A percentile compares a stretch with the other conserved stretches of the same genome.
Conservation (phyloP, 2,888 invertebrate species). For the Tinea trinotella region DNA sequence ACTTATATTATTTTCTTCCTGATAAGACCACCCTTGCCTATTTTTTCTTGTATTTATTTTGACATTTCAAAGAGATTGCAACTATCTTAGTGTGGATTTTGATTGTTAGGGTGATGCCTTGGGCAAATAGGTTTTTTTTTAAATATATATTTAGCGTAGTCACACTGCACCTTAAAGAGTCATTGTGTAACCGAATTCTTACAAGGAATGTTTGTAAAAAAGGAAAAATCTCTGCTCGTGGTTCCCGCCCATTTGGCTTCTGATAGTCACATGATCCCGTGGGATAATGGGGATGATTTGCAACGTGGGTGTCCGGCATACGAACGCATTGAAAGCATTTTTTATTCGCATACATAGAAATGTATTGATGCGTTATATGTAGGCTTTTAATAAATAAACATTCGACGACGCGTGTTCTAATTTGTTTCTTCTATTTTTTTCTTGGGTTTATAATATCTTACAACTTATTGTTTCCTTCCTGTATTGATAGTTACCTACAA, state of each 20-base stretch:
- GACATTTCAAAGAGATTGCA: no score
- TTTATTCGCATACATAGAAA: constrained; percentile 41
- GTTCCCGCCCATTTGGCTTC: constrained; percentile 52
- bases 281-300: constrained; percentile 55
- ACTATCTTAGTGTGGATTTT: no score
- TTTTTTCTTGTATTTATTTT: no score
- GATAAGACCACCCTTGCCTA: no score
- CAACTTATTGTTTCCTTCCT: neutral
- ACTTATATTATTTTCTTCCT: no score
- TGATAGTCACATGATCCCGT: constrained; percentile 60
- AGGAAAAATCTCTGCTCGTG: constrained; percentile 5
- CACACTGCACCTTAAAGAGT: no score
- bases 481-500: no score
- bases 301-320: constrained; percentile 64
- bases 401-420: neutral
- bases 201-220: constrained; percentile 8
- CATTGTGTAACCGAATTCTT: no score
- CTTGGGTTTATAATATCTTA: neutral
- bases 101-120: no score
- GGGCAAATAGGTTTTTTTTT: no score
- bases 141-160: no score
- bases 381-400: constrained; percentile 31
- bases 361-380: constrained; percentile 47
- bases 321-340: constrained; percentile 49
- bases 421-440: neutral